These are phyloP conservation scores for Toxotes chatareus DNA, from an alignment of 2,113 vertebrate genomes.

Conservation along the genomic window DNA sequence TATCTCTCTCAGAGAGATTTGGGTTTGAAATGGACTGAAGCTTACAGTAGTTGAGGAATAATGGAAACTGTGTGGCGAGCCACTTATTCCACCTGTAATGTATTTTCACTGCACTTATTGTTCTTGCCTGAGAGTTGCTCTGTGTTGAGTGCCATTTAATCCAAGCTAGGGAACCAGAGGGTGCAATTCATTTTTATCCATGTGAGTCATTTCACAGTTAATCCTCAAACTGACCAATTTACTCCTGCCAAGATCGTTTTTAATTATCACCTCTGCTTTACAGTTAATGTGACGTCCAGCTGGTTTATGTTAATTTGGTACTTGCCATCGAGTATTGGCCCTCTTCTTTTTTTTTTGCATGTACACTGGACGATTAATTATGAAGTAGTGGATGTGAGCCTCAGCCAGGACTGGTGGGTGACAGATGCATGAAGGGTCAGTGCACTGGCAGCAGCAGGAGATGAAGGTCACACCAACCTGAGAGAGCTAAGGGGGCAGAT, in stretches of 20 bases:
- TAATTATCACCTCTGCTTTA: slow-evolving; percentile 81
- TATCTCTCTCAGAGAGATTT: slow-evolving; percentile 56
- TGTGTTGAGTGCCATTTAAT: slow-evolving; percentile 69
- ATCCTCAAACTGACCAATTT: slow-evolving; percentile 81
- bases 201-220: slow-evolving; percentile 73
- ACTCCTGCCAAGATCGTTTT: slow-evolving; percentile 74
- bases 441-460: slow-evolving; percentile 80
- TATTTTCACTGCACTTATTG: slow-evolving; percentile 64
- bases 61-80: slow-evolving; percentile 68
- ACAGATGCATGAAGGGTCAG: slow-evolving; percentile 81
- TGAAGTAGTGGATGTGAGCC: slow-evolving; percentile 61
- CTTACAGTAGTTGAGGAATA: slow-evolving; percentile 54
- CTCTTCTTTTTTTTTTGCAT: slow-evolving; percentile 10
- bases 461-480: slow-evolving; percentile 82
- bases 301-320: slow-evolving; percentile 73
- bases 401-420: slow-evolving; percentile 70
- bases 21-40: slow-evolving; percentile 55
- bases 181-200: slow-evolving; percentile 75
- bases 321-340: slow-evolving; percentile 44
- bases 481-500: slow-evolving; percentile 45
- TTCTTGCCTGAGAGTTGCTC: slow-evolving; percentile 41
- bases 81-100: slow-evolving; percentile 65
- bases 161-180: slow-evolving; percentile 60
- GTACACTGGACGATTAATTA: slow-evolving; percentile 78
- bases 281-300: slow-evolving; percentile 75